Base-by-base conservation (phyloP, 1,140 invertebrate species). In the Physella acuta region DNA sequence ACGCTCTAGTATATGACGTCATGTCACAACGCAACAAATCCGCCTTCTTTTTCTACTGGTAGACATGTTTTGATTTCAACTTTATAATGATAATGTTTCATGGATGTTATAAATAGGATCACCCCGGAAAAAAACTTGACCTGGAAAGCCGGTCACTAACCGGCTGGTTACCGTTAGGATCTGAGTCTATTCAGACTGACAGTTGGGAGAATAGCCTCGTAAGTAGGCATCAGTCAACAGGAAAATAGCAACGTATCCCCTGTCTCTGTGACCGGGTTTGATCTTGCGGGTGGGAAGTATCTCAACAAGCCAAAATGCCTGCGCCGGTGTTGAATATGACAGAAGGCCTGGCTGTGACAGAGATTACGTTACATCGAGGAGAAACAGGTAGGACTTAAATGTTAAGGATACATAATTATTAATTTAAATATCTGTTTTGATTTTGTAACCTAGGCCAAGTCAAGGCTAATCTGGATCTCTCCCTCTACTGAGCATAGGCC, bases 291-390 rank as follows among this genome's bases (percentile, higher is more conserved):
- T 66, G 33, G 49, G 33, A 11, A 56, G n/a, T 31, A 56, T 3
- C 49, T 55, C 28, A 52, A n/a, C 61, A 26, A 11, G 2, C 61
- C 37, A 66, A 53, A 5, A 68, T 68, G 65, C 36, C 65, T 14
- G 33, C 16, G 33, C 61, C 17, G 26, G 52, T 4, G 31, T 59
- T 58, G 3, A 68, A 68, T 53, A 26, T 68, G 65, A 68, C 65
- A 2, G 65, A 58, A 20, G 65, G 36, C 3, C 36, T 68, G 24
- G 33, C 65, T 5, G 26, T 68, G 31, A 16, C 65, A 26, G 53
- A 68, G 30, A 68, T 68, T 58, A 68, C 65, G 31, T 68, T 68
- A 31, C 65, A 68, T n/a, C 52, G 65, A 37, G 65, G 65, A 28
- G 65, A 68, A 58, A 68, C 65, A 68, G 65, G 65, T 68, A 59